A percentile compares a stretch with the other conserved stretches of the same genome.
Evolutionary conservation across 1,140 invertebrate species (phyloP).

Genomic region (Calycopis cecrops): DNA sequence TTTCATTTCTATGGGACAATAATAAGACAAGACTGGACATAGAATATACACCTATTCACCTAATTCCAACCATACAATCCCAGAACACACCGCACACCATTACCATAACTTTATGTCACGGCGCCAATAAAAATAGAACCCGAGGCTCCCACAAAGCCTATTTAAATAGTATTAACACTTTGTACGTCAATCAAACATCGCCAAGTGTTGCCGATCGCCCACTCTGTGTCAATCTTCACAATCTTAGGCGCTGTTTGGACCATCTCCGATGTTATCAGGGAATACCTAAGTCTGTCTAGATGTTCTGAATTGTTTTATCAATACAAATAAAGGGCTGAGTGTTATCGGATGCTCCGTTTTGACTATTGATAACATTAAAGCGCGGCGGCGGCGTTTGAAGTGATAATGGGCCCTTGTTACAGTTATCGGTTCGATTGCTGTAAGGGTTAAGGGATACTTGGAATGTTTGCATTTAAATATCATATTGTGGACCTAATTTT

Average conservation of each 20-base stretch:
- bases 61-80: too few relatives aligned
- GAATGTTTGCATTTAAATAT: too few relatives aligned
- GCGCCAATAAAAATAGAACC: too few relatives aligned
- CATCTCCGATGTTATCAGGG: neutral
- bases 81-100: too few relatives aligned
- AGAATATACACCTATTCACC: too few relatives aligned
- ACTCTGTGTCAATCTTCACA: conserved; percentile 15
- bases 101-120: too few relatives aligned
- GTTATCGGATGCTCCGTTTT: conserved; percentile 4
- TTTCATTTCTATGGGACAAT: too few relatives aligned
- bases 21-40: too few relatives aligned
- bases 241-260: conserved; percentile 3
- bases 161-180: conserved; percentile 13
- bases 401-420: neutral
- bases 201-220: conserved; percentile 5
- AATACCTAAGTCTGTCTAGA: conserved; percentile 5
- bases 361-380: neutral
- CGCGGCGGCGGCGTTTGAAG: neutral
- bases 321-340: conserved; percentile 1
- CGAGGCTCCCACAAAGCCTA: neutral
- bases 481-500: too few relatives aligned
- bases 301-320: conserved; percentile 14
- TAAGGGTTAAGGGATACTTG: too few relatives aligned
- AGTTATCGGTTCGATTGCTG: neutral
- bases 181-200: conserved; percentile 1